Conservation (phyloP, 2,797 vertebrate species). For the Poecilia velifera region DNA sequence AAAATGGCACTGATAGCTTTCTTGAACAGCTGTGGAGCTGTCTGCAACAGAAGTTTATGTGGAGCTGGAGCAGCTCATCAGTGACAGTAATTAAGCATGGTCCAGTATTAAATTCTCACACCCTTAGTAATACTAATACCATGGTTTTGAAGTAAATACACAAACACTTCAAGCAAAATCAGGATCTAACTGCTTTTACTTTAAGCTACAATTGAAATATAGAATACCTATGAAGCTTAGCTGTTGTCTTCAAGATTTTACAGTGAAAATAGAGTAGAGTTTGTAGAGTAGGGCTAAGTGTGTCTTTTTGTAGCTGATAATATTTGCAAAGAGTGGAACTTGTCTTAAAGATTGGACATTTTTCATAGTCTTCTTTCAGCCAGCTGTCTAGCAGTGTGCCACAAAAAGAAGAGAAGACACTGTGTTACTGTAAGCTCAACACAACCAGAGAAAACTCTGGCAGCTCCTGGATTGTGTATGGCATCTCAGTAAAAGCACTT, state of each 20-base stretch:
- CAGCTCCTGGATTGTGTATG: too few species aligned
- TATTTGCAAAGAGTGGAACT: not conserved
- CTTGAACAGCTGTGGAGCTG: constrained; percentile 18
- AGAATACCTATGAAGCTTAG: not conserved
- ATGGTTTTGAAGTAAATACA: not conserved
- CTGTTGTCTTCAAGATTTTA: not conserved
- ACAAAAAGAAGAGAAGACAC: not conserved
- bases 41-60: not conserved
- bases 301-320: not conserved
- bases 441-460: not conserved
- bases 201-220: not conserved
- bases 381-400: not conserved
- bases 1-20: constrained; percentile 4
- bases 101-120: not conserved
- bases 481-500: too few species aligned
- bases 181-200: not conserved
- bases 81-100: not conserved
- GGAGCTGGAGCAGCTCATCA: not conserved
- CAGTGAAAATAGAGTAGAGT: not conserved
- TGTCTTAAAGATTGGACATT: not conserved
- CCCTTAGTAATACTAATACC: not conserved
- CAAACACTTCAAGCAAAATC: not conserved
- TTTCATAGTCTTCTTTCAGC: not conserved
- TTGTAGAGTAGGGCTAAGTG: not conserved
- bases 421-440: not conserved